phyloP scores from a whole-genome alignment of 92 coral and sea anemone species.

The Nematostella vectensis region DNA sequence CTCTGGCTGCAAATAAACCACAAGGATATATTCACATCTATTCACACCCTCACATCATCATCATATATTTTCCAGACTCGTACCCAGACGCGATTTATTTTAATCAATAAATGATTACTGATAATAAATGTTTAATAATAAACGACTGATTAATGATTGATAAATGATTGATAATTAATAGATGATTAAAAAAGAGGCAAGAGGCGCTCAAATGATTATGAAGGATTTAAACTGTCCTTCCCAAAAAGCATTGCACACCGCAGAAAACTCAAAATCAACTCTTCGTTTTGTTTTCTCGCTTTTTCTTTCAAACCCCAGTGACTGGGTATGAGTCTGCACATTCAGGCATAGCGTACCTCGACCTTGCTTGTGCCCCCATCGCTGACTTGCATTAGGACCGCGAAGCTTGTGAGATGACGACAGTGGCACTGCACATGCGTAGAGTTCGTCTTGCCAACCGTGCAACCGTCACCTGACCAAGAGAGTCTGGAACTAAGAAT shows the following conservation, averaged over 20 bases:
- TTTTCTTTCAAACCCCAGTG: no score
- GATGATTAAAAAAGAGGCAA: no score
- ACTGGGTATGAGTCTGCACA: no score
- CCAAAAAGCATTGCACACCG: no score
- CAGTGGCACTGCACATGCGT: slow-evolving; percentile 75
- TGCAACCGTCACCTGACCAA: slow-evolving; percentile 79
- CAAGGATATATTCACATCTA: slow-evolving; percentile 6
- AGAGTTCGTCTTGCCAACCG: slow-evolving; percentile 22
- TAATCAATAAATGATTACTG: no score
- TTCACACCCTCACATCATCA: slow-evolving; percentile 16
- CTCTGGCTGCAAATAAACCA: slow-evolving; percentile 51
- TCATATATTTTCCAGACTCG: slow-evolving; percentile 24
- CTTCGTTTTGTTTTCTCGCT: no score
- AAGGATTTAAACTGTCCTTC: no score
- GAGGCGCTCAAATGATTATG: no score
- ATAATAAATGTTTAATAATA: no score
- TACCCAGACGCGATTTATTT: slow-evolving; percentile 37
- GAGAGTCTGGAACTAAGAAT: slow-evolving; percentile 45
- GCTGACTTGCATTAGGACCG: slow-evolving; percentile 70
- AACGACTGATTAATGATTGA: no score
- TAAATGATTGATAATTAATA: no score
- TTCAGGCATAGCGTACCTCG: slow-evolving; percentile 23
- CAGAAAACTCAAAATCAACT: no score
- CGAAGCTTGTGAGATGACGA: slow-evolving; percentile 80
- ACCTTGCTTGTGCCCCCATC: slow-evolving; percentile 16